phyloP scores from a whole-genome alignment of 1,140 invertebrate genomes.

The Grapholita molesta region DNA sequence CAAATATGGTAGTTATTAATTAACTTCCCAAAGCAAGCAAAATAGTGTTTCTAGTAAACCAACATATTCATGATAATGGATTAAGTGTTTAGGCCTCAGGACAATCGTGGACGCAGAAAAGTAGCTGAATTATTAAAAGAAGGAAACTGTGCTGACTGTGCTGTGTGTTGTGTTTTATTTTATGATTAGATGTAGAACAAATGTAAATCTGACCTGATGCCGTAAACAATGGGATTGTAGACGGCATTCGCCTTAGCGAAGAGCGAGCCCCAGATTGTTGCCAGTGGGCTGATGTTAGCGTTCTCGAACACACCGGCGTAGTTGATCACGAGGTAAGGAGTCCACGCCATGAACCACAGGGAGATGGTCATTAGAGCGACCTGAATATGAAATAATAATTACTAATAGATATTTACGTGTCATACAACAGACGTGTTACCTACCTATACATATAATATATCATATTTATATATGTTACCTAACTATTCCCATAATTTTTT shows the following conservation, averaged over 20 bases:
- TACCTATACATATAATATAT: no score
- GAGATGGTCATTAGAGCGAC: constrained; percentile 86
- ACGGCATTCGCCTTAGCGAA: constrained; percentile 84
- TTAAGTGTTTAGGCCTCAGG: no score
- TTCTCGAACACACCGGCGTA: constrained; percentile 83
- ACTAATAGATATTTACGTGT: not conserved
- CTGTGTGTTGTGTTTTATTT: not conserved
- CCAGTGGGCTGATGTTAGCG: constrained; percentile 81
- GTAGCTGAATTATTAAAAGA: no score
- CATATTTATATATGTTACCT: no score
- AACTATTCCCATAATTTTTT: no score
- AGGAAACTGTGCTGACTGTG: no score
- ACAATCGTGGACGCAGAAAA: no score
- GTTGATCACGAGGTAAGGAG: constrained; percentile 86
- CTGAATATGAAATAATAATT: constrained; percentile 51
- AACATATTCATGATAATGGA: no score
- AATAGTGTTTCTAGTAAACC: no score
- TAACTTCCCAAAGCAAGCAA: not conserved
- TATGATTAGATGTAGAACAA: not conserved
- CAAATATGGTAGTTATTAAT: no score
- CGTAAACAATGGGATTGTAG: constrained; percentile 85
- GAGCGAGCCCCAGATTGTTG: constrained; percentile 83
- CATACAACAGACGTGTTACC: not conserved
- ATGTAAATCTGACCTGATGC: constrained; percentile 73
- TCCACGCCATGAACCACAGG: constrained; percentile 88